Conservation (phyloP, 2,797 vertebrate species). For the Sebastes diploproa region DNA sequence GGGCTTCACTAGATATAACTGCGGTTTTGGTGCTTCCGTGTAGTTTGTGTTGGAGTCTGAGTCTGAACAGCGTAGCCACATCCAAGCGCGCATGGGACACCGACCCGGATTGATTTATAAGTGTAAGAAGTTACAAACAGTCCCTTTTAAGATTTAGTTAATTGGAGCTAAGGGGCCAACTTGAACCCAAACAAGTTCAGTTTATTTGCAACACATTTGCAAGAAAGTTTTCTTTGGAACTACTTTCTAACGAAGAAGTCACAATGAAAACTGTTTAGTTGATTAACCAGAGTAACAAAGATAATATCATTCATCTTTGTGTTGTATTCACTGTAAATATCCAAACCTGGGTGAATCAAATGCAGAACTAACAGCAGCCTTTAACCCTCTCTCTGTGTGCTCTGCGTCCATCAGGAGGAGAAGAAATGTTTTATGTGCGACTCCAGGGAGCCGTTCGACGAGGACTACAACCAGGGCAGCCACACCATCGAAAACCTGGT, state of each 20-base stretch:
- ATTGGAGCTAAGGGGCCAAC: too few species aligned
- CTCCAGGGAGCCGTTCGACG: conserved; percentile 85
- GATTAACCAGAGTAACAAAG: not conserved
- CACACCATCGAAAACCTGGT: conserved; percentile 96
- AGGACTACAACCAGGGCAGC: conserved; percentile 84
- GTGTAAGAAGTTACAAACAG: too few species aligned
- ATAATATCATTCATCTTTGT: not conserved
- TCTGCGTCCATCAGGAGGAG: conserved; percentile 86
- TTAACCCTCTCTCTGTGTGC: not conserved
- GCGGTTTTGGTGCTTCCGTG: too few species aligned
- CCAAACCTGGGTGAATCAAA: not conserved
- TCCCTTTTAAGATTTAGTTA: too few species aligned
- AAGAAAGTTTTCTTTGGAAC: too few species aligned
- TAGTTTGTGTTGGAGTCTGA: too few species aligned
- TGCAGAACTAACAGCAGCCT: not conserved
- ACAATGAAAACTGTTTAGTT: not conserved
- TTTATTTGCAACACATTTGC: too few species aligned
- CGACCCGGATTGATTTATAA: too few species aligned
- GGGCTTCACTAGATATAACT: too few species aligned
- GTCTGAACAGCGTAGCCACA: too few species aligned
- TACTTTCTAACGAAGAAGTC: not conserved
- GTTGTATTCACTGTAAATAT: not conserved
- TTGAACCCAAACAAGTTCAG: too few species aligned
- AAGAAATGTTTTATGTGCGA: conserved; percentile 96
- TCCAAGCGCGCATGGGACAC: too few species aligned